Evolutionary conservation across 2,113 vertebrate genomes (phyloP), one percentile per base, ranked within the genome.

Genomic region (Festucalex cinctus): DNA sequence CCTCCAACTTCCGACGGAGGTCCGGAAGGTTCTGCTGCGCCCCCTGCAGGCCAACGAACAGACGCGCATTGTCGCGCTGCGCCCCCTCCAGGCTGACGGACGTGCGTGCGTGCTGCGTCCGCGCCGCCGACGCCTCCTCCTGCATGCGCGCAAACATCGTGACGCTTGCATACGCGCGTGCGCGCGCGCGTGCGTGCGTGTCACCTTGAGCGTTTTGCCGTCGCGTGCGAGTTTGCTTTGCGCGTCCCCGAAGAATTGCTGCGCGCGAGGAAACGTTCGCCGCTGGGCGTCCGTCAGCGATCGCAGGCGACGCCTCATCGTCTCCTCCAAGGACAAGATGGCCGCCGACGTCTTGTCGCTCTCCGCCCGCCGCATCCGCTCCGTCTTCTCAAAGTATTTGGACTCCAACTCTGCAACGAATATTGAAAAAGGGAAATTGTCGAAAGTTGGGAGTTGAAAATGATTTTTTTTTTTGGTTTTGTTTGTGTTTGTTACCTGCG

Each of bases 341-440:
- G 94, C 94, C 0, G 86, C 93, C 76, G 90, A 92, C 22, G 91
- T 88, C 65, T 78, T 85, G 58, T 92, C 80, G 7, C 93, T 88
- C 1, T 95, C 90, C 60, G 92, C 90, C 0, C 93, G 87, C 10
- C 87, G 77, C 53, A 94, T 75, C 0, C 68, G 19, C 17, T 91
- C 85, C 93, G 92, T 92, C 80, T 94, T 94, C 80, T 89, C 85
- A 10, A 89, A 73, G 13, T 92, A 93, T 41, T 91, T 94, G 58
- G 80, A 81, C 79, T 96, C 93, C 0, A 95, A 88, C 71, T 95
- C 97, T 98, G 2, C 8, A 7, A n/a, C n/a, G n/a, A n/a, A n/a
- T n/a, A n/a, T n/a, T n/a, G n/a, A n/a, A n/a, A n/a, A n/a, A n/a
- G n/a, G n/a, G n/a, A n/a, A n/a, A n/a, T n/a, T n/a, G n/a, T n/a